Percentiles rank a stretch among this genome's conserved stretches.
Evolutionary conservation across 2,888 invertebrate genomes (phyloP).

Genomic region (Tipula unca): DNA sequence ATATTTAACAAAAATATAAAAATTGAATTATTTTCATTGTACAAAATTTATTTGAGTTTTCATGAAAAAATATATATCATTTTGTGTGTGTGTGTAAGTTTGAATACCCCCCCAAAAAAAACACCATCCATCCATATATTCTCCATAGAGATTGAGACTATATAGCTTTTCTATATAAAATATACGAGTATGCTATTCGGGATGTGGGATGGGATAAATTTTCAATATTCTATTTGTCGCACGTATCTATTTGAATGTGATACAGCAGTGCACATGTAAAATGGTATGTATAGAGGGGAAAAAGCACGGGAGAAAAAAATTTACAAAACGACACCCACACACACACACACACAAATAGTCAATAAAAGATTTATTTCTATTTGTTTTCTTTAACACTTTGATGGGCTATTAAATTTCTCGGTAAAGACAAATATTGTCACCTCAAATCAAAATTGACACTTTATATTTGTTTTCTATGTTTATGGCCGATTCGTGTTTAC

Average conservation of each 20-base stretch:
- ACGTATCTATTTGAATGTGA: neutral
- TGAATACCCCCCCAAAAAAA: neutral
- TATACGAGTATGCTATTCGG: neutral
- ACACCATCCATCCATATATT: neutral
- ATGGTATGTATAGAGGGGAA: neutral
- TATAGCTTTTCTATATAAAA: neutral
- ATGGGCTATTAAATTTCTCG: neutral
- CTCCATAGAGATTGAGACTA: neutral
- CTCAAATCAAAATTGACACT: neutral
- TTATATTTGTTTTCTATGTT: neutral
- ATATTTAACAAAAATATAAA: neutral
- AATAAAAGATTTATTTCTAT: constrained; percentile 8
- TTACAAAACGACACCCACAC: neutral
- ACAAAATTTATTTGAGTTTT: neutral
- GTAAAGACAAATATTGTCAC: neutral
- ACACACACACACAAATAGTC: neutral
- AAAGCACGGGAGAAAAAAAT: neutral
- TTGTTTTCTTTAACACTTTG: neutral
- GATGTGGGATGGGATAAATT: neutral
- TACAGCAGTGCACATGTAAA: neutral
- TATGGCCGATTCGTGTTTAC: neutral
- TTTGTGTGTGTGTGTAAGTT: neutral
- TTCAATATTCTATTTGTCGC: constrained; percentile 14
- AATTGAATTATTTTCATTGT: neutral
- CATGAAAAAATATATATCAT: neutral